Base-by-base conservation (phyloP, 2,888 invertebrate genomes). In the Sphinx pinastri region DNA sequence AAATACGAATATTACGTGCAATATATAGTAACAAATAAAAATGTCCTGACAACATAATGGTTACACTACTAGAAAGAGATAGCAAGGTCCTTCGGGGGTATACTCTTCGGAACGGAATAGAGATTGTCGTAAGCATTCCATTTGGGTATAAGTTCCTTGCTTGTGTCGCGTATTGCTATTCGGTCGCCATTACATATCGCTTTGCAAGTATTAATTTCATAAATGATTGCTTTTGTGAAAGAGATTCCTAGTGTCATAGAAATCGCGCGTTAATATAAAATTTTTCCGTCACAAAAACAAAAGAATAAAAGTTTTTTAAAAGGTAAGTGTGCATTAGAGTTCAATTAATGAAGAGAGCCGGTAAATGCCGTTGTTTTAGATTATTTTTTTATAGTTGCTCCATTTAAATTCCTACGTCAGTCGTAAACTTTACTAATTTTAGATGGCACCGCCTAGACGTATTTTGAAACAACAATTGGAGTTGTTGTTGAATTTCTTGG, bases 401-500 rank as follows among this genome's bases (percentile, higher is more conserved):
- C 57, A 14, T 59, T n/a, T 59, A 6, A 14, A 57, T 19, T 31
- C 47, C 2, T 67, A 57, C 45, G 10, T n/a, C 19, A 55, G 11
- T 14, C 67, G 54, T 2, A 66, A 14, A 45, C 47, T 69, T 25
- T 67, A 67, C 49, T 71, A 69, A 68, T 71, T 63, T 70, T 71
- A 88, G 85, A 92, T 93, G 93, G 91, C 92, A 69, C 92, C 93
- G n/a, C 93, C 91, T 70, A 85, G 91, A 19, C 86, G 87, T 68
- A 89, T 93, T 76, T 74, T 88, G 45, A 84, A 87, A 69, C 81
- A 88, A 60, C 93, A 93, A 71, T 76, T 88, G 47, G 92, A 92
- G 72, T 87, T 91, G 69, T 75, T 93, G 54, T 83, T 92, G 78
- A 88, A 89, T 72, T 92, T 87, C 75, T 73, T 93, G 54, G 92